Base-by-base conservation (phyloP, 2,113 vertebrate species). In the Heterocephalus glaber region DNA sequence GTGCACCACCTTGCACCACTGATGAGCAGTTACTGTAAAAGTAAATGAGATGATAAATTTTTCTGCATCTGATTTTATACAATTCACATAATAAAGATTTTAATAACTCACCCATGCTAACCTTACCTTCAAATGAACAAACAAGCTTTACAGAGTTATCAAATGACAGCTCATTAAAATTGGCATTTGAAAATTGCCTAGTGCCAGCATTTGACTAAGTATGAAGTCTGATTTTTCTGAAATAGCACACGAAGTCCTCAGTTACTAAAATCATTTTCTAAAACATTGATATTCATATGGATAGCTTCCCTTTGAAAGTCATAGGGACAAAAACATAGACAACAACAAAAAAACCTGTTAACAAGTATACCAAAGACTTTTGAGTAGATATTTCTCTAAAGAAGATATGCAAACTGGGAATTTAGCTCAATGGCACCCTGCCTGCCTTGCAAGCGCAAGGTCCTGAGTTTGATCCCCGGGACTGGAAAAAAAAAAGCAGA, bases 121-220 rank as follows among this genome's bases (percentile, higher is more conserved):
- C 22, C 44, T 81, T 70, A 83, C 47, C 56, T 85, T 90, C 66
- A 89, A 52, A 88, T 82, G 72, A 90, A 70, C 28, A 47, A 93
- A 38, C 63, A 88, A 56, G 17, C 13, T 74, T 68, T 76, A 90
- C 10, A 63, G 33, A 90, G 17, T 90, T 92, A 92, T 60, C 44
- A 90, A 54, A 81, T 80, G 86, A 52, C 7, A 84, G 35, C 56
- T 95, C 76, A 90, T 90, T 97, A 92, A 87, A 92, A 86, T 10
- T 92, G n/a, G n/a, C 85, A 84, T 95, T 92, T 89, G 8, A 84
- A 41, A 94, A 41, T 41, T 92, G 41, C 54, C 65, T 38, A 89
- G 33, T 61, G 14, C 30, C 20, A 89, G 66, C 70, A 66, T 89
- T 63, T 79, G 60, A 41, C 82, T 83, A 92, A 66, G 17, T 87